These are phyloP conservation scores for Tolmerus cingulatus DNA, from an alignment of 2,888 invertebrate species.

Conservation along the genomic window DNA sequence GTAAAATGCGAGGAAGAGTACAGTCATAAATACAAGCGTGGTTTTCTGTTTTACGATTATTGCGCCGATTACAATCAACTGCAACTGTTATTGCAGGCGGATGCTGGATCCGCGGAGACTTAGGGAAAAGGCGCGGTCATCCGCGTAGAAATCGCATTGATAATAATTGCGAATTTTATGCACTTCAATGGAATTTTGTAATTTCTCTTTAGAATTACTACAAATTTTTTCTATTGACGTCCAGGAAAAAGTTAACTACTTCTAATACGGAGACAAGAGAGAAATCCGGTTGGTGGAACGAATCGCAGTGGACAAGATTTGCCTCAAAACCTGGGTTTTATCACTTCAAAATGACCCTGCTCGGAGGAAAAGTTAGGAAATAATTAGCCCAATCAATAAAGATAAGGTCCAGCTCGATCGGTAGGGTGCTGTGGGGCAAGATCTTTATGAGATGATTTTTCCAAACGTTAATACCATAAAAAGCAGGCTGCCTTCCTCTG, in stretches of 20 bases:
- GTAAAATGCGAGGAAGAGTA: not conserved
- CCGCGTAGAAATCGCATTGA: not conserved
- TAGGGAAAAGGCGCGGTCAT: not conserved
- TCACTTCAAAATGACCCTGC: not conserved
- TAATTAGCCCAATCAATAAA: not conserved
- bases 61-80: not conserved
- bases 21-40: not conserved
- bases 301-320: not conserved
- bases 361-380: not conserved
- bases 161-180: not conserved
- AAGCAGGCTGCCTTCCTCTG: not conserved
- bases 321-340: not conserved
- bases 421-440: not conserved
- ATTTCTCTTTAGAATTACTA: not conserved
- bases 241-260: not conserved
- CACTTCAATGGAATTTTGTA: not conserved
- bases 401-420: not conserved
- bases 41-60: constrained; percentile 20
- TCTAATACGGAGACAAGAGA: not conserved
- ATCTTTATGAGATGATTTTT: not conserved
- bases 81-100: not conserved
- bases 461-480: not conserved
- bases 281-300: not conserved
- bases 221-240: not conserved
- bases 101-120: not conserved